Conservation (phyloP, 2,888 invertebrate species). For the Drosophila mimica region DNA sequence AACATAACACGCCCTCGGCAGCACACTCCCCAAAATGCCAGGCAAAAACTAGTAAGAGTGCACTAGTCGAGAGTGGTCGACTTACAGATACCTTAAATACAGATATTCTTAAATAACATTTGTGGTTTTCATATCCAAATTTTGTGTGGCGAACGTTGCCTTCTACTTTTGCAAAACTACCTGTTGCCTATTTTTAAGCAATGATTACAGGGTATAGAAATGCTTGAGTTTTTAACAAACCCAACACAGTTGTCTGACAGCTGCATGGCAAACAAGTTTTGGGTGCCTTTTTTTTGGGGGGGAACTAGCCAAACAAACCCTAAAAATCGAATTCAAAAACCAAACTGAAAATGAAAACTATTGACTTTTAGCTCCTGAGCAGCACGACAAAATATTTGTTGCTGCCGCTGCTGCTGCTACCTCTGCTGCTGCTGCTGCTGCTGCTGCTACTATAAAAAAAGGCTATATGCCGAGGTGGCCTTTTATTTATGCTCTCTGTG, state of each 20-base stretch:
- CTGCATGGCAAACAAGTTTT: conserved; percentile 60
- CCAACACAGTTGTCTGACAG: conserved; percentile 36
- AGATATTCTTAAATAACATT: background rate
- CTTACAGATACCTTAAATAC: background rate
- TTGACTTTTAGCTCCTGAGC: conserved; percentile 29
- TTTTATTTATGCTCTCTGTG: conserved; percentile 40
- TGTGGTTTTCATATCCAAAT: background rate
- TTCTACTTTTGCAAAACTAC: background rate
- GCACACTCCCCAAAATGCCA: conserved; percentile 62
- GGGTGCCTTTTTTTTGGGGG: background rate
- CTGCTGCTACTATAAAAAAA: conserved; percentile 14
- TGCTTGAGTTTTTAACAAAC: conserved; percentile 40
- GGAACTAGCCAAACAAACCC: conserved; percentile 54
- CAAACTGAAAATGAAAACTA: background rate
- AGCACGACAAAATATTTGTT: conserved; percentile 27
- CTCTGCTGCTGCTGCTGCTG: too few relatives aligned
- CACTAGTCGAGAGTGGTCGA: background rate
- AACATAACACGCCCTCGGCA: conserved; percentile 42
- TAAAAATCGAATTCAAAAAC: conserved; percentile 38
- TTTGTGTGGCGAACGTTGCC: too few relatives aligned
- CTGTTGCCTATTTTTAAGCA: background rate
- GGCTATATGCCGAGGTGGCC: conserved; percentile 47
- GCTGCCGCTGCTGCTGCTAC: too few relatives aligned
- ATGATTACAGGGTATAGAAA: background rate
- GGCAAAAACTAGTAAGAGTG: conserved; percentile 11